phyloP scores from a whole-genome alignment of 1,140 invertebrate species.

The Trachymyrmex cornetzi region DNA sequence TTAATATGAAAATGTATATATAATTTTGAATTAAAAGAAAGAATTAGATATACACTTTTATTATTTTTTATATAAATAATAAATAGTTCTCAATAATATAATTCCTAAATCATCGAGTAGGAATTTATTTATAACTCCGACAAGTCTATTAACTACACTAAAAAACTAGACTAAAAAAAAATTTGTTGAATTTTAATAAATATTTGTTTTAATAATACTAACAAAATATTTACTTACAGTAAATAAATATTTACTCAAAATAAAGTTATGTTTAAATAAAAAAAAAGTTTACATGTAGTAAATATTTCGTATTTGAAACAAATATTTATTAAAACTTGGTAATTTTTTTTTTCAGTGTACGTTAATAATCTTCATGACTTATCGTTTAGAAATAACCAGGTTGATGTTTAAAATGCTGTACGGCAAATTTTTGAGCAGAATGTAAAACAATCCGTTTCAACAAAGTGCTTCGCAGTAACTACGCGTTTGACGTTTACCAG shows the following conservation, averaged over 20 bases:
- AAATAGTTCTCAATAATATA: not conserved
- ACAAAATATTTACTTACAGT: too few relatives aligned
- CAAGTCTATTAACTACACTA: not conserved
- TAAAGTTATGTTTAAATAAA: too few relatives aligned
- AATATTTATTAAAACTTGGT: too few relatives aligned
- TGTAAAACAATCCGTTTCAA: conserved; percentile 36
- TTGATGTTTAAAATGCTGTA: conserved; percentile 2
- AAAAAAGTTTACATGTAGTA: too few relatives aligned
- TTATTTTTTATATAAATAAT: not conserved
- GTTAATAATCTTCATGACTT: not conserved
- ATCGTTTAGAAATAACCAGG: not conserved
- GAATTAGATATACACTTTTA: not conserved
- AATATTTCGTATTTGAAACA: too few relatives aligned
- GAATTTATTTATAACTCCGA: not conserved
- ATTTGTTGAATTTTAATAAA: too few relatives aligned
- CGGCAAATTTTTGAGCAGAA: not conserved
- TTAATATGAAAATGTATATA: too few relatives aligned
- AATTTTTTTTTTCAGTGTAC: too few relatives aligned
- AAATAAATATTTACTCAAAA: too few relatives aligned
- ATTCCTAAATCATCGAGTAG: not conserved
- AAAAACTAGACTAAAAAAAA: too few relatives aligned
- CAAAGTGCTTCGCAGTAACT: conserved; percentile 33
- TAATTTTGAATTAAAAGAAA: not conserved
- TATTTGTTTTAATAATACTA: too few relatives aligned
- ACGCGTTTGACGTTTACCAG: conserved; percentile 51